Evolutionary conservation across 2,113 vertebrate genomes (phyloP).

Genomic region (Emydura subglobosa): DNA sequence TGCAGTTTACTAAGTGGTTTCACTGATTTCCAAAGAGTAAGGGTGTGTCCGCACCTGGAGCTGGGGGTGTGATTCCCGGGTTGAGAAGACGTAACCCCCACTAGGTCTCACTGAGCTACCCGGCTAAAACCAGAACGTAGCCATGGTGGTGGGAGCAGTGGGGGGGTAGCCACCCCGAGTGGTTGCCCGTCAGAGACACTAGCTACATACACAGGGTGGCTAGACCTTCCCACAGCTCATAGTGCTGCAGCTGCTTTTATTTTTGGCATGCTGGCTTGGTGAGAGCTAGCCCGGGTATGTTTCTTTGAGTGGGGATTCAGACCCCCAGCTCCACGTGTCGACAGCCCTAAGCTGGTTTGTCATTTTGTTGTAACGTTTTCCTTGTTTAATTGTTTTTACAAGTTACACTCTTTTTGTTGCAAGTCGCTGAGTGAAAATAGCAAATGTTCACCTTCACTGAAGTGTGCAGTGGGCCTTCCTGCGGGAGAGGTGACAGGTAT

Average conservation of each 20-base stretch:
- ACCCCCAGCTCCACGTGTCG: not conserved
- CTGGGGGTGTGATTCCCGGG: no score
- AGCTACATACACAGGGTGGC: no score
- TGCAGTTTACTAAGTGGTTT: not conserved
- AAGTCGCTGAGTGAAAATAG: slow-evolving; percentile 31
- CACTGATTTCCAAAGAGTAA: slow-evolving; percentile 26
- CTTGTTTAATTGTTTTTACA: slow-evolving; percentile 51
- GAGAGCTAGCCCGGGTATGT: not conserved
- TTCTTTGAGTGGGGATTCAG: not conserved
- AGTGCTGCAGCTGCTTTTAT: no score
- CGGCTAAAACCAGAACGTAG: not conserved
- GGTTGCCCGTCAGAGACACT: no score
- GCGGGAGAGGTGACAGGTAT: not conserved
- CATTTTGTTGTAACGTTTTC: slow-evolving; percentile 42
- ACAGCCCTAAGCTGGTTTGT: not conserved
- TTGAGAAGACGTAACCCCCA: no score
- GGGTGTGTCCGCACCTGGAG: not conserved
- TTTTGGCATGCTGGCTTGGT: not conserved
- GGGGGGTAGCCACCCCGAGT: not conserved
- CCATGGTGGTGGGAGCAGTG: no score
- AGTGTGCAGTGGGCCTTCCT: slow-evolving; percentile 16
- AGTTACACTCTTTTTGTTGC: not conserved
- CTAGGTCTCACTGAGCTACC: no score
- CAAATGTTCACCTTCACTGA: not conserved
- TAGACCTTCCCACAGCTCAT: not conserved